phyloP scores from a whole-genome alignment of 2,888 invertebrate species.

The Nephrocerus scutellatus region DNA sequence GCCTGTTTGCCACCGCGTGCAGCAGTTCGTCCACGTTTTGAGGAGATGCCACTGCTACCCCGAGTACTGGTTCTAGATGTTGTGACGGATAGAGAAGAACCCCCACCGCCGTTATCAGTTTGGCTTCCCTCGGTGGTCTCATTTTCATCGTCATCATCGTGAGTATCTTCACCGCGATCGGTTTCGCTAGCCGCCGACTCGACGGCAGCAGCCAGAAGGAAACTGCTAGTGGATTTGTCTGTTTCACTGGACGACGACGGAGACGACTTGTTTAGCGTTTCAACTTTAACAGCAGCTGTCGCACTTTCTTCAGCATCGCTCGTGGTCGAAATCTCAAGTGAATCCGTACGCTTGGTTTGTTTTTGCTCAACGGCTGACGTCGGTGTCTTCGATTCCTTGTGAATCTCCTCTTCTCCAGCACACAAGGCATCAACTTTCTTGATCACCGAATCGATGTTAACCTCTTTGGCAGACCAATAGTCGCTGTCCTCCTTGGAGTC shows the following conservation, averaged over 20 bases:
- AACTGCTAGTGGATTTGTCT: no score
- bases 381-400: not conserved
- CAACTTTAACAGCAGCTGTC: not conserved
- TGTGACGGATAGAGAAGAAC: no score
- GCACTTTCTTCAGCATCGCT: not conserved
- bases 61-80: no score
- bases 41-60: slow-evolving; percentile 30
- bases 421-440: slow-evolving; percentile 58
- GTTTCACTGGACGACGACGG: no score
- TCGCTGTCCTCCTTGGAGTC: slow-evolving; percentile 64
- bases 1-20: slow-evolving; percentile 39
- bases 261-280: no score
- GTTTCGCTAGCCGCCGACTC: no score
- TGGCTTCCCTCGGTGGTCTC: slow-evolving; percentile 31
- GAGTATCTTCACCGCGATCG: slow-evolving; percentile 30
- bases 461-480: slow-evolving; percentile 71
- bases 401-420: slow-evolving; percentile 16
- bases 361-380: slow-evolving; percentile 11
- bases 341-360: not conserved
- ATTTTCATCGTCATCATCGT: slow-evolving; percentile 46
- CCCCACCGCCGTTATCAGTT: slow-evolving; percentile 21
- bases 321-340: slow-evolving; percentile 4
- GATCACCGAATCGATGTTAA: slow-evolving; percentile 74
- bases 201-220: no score
- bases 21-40: slow-evolving; percentile 37